Evolutionary conservation across 2,113 vertebrate species (phyloP), one percentile per base, ranked within the genome.

Genomic region (Dendrocopos noguchii): DNA sequence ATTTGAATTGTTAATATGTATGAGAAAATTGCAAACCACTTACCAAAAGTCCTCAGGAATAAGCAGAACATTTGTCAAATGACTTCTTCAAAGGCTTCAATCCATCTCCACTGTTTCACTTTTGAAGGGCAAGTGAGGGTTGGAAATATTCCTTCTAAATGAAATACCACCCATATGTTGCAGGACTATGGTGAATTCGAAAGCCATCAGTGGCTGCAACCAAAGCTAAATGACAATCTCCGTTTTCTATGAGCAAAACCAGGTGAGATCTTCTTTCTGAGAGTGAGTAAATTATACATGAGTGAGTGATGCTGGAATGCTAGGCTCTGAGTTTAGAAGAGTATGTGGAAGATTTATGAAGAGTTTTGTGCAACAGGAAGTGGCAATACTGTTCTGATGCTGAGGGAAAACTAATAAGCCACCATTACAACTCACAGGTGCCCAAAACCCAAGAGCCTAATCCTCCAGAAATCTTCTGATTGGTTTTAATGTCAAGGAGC

Each of bases 21-120:
- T 76, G 72, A 90, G 67, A 91, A 92, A 91, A 84, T 22, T 82
- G 42, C 27, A 55, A 94, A 74, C 20, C 82, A 14, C 9, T 85
- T 52, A 31, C 63, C n/a, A 84, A 91, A 91, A 80, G 16, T 63
- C 34, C 34, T 88, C 46, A 56, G 64, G n/a, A 90, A 67, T 57
- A 92, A 76, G 21, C 22, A 72, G 29, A 76, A 70, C 33, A 42
- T 50, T 66, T 70, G 46, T 79, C 64, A 82, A 88, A 84, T 73
- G 9, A 46, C 33, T 55, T 82, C 84, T 61, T 67, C 22, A 46
- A 55, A 92, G 17, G 10, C 27, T 92, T 88, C 47, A 25, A 64
- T 68, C 34, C 10, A 70, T 65, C 50, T 66, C 15, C 21, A 68
- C 31, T 36, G 27, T 52, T 92, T 59, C 60, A 55, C 9, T 50